Evolutionary conservation across 2,888 invertebrate species (phyloP).

Genomic region (Uropetala carovei): DNA sequence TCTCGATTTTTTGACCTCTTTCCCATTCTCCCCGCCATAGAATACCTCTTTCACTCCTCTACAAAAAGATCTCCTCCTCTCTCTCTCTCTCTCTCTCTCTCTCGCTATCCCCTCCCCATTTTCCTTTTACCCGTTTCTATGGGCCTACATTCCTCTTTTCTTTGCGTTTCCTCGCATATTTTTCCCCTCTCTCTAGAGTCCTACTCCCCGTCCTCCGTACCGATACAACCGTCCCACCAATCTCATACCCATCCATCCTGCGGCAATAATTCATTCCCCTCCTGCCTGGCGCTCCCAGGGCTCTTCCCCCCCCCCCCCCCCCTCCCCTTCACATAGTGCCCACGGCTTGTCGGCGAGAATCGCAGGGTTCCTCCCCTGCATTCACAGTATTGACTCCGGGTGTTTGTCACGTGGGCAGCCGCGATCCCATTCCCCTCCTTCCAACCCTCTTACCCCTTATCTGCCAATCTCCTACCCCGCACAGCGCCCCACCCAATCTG

Average conservation of each 20-base stretch:
- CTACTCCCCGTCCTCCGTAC: background rate
- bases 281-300: background rate
- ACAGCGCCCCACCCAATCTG: background rate
- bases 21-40: background rate
- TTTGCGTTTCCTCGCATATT: background rate
- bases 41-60: too few relatives aligned
- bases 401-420: constrained; percentile 23
- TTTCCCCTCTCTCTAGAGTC: background rate
- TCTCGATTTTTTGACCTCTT: background rate
- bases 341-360: background rate
- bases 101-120: too few relatives aligned
- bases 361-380: constrained; percentile 14
- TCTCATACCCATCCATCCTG: background rate
- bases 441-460: background rate
- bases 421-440: constrained; percentile 3
- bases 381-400: constrained; percentile 22
- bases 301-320: too few relatives aligned
- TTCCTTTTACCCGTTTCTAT: too few relatives aligned
- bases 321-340: too few relatives aligned
- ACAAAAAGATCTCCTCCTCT: too few relatives aligned
- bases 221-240: background rate
- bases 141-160: too few relatives aligned
- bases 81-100: too few relatives aligned
- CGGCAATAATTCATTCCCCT: constrained; percentile 16
- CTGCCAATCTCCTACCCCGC: background rate